A percentile compares a stretch with the other conserved stretches of the same genome.
Evolutionary conservation across 2,797 vertebrate genomes (phyloP).

Genomic region (Sebastes oblongus): DNA sequence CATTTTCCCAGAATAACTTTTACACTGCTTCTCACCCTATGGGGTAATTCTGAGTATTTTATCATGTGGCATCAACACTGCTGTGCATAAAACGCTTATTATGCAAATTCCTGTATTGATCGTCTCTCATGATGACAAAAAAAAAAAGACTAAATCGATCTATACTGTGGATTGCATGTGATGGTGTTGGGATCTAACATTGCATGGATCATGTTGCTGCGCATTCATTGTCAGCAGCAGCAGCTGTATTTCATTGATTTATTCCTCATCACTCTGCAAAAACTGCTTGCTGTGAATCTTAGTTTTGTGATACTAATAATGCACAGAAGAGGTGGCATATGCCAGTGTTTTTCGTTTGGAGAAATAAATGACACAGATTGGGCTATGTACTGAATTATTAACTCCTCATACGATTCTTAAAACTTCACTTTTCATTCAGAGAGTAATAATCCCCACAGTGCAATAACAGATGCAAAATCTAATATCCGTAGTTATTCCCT

Average conservation of each 20-base stretch:
- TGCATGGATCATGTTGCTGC: background rate
- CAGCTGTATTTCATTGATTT: background rate
- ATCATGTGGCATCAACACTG: background rate
- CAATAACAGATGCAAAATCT: background rate
- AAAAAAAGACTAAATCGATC: background rate
- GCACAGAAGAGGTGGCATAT: background rate
- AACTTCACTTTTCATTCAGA: background rate
- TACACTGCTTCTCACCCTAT: background rate
- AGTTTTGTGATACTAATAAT: background rate
- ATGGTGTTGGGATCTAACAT: background rate
- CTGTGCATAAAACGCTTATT: background rate
- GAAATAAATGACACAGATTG: background rate
- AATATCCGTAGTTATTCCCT: background rate
- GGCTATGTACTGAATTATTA: background rate
- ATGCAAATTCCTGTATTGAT: background rate
- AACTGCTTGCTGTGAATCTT: background rate
- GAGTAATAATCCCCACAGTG: background rate
- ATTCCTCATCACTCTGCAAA: background rate
- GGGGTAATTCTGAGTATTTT: background rate
- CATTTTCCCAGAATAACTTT: constrained; percentile 23
- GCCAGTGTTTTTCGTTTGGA: background rate
- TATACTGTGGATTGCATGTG: background rate
- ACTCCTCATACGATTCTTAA: background rate
- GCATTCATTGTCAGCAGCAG: background rate
- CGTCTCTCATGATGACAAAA: background rate